These are phyloP conservation scores for Oscheius sp. DNA, from an alignment of 1,140 invertebrate species.

Conservation along the genomic window DNA sequence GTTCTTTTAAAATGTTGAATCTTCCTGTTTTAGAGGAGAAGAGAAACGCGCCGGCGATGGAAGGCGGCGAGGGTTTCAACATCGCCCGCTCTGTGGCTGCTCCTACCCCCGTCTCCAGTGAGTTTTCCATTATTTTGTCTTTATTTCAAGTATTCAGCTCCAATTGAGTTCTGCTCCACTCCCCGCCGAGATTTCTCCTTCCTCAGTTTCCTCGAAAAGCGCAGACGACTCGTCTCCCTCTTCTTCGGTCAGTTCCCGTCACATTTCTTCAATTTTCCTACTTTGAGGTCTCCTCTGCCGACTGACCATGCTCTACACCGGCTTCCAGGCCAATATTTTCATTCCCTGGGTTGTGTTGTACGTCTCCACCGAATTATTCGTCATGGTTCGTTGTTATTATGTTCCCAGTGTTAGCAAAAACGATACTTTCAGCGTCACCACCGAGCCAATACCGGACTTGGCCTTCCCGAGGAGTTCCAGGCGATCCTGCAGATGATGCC, in stretches of 20 bases:
- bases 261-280: not conserved
- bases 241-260: not conserved
- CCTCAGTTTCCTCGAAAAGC: not conserved
- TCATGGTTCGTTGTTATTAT: constrained; percentile 5
- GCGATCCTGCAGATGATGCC: not conserved
- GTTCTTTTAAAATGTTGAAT: not conserved
- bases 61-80: constrained; percentile 21
- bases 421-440: not conserved
- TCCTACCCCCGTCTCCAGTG: not conserved
- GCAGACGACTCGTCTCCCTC: not conserved
- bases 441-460: not conserved
- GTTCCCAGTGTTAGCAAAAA: not conserved
- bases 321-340: not conserved
- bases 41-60: constrained; percentile 22
- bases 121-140: not conserved
- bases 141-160: not conserved
- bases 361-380: not conserved
- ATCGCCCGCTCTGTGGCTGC: not conserved
- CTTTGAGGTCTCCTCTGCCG: not conserved
- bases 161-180: not conserved
- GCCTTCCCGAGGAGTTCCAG: not conserved
- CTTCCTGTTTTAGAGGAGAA: not conserved
- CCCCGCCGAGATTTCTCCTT: not conserved
- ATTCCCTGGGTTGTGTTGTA: not conserved
- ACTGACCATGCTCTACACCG: not conserved